These are phyloP conservation scores for Onchidella celtica DNA, from an alignment of 2,888 invertebrate genomes.

Conservation along the genomic window DNA sequence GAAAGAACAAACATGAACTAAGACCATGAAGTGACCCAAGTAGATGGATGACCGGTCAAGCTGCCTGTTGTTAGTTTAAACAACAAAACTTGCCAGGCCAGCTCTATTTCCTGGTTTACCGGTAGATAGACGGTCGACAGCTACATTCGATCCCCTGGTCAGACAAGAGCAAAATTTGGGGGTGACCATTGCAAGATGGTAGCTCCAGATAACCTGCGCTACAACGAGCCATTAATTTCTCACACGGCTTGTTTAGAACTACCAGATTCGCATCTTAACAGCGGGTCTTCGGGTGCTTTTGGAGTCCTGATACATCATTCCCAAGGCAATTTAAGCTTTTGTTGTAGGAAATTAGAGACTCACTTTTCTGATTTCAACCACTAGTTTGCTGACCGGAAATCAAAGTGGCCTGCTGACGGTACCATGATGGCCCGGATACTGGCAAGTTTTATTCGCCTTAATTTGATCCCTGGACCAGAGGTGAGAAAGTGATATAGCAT, in stretches of 20 bases:
- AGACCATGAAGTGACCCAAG: no score
- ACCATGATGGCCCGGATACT: neutral
- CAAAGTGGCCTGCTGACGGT: neutral
- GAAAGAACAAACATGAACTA: no score
- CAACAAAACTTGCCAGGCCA: no score
- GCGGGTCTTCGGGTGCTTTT: neutral
- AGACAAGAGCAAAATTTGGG: neutral
- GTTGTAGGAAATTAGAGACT: neutral
- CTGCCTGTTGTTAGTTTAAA: no score
- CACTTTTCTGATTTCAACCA: neutral
- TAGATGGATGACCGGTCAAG: no score
- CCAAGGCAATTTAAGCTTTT: neutral
- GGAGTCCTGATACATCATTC: neutral
- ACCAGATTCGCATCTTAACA: constrained; percentile 3
- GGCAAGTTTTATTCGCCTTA: neutral
- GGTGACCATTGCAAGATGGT: neutral
- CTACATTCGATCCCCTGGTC: neutral
- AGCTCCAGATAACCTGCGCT: neutral
- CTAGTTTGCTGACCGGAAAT: neutral
- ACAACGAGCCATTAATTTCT: constrained; percentile 17
- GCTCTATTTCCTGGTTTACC: no score
- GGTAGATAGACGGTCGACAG: neutral
- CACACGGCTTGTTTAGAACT: neutral
- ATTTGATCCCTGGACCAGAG: neutral
- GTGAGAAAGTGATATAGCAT: neutral